Evolutionary conservation across 2,888 invertebrate genomes (phyloP), one percentile per base, ranked within the genome.

Genomic region (Synanthedon andrenaeformis): DNA sequence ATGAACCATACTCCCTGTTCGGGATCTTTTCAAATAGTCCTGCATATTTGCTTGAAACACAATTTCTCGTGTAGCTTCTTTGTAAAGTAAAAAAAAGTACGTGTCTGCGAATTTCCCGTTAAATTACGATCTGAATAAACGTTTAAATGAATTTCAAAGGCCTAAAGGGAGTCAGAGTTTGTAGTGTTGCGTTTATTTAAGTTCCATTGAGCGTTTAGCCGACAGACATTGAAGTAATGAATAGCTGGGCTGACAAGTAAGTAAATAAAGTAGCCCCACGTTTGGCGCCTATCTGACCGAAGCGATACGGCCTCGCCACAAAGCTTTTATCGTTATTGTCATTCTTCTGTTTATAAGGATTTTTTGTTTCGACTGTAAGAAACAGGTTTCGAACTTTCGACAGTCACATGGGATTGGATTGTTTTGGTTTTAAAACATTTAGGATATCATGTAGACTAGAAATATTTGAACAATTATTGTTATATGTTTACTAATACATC

Each of bases 251-350:
- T 45, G 45, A 45, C 45, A 45, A 45, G 45, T 45, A 45, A 14
- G n/a, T 45, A 45, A 14, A 45, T 45, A 45, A 45, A 45, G 13
- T 45, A 8, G n/a, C 69, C 57, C 70, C 69, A 58, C 59, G 69
- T 59, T 70, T 71, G 74, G 71, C 70, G 72, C 71, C 73, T 70
- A 67, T 63, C 61, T 59, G 62, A 59, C 69, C 62, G 57, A 56
- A 59, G 56, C 59, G 56, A 51, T 41, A 51, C 59, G 59, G 59
- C 62, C 60, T 62, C 64, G 65, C 65, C 67, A 65, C 66, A 63
- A 64, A 69, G 65, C 72, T 64, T 69, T 72, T 67, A 71, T 70
- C 75, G 72, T 72, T 70, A 72, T 72, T 66, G 63, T 62, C 60
- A 63, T 61, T 64, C 62, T 60, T 63, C 62, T 57, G 62, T 62